Conservation (phyloP, 1,140 invertebrate species). For the Hydropsyche tenuis region DNA sequence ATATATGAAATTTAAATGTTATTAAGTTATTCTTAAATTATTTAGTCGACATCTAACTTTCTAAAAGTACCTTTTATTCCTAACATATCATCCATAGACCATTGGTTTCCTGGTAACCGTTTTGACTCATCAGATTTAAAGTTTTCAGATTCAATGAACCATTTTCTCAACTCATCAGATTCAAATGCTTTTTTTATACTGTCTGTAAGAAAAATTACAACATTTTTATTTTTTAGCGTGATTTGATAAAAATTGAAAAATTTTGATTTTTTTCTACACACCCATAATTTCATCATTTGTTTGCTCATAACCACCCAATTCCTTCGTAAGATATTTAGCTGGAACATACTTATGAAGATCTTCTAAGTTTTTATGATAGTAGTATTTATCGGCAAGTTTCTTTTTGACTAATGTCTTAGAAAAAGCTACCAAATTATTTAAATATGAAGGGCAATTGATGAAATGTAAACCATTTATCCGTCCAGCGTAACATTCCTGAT, state of each 20-base stretch:
- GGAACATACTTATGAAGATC: constrained; percentile 21
- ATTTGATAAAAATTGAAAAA: neutral
- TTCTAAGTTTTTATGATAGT: constrained; percentile 28
- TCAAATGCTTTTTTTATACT: neutral
- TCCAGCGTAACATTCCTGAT: constrained; percentile 32
- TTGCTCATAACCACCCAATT: constrained; percentile 17
- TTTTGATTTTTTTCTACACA: neutral
- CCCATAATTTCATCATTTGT: neutral
- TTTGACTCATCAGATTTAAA: constrained; percentile 23
- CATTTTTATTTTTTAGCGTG: neutral
- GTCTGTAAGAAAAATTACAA: neutral
- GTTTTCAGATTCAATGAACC: neutral
- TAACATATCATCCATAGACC: neutral
- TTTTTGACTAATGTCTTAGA: constrained; percentile 5
- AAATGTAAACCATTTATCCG: constrained; percentile 24
- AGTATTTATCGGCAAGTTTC: constrained; percentile 26
- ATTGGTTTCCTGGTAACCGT: neutral
- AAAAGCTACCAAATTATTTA: constrained; percentile 12
- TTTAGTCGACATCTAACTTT: constrained; percentile 27
- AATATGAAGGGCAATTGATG: neutral
- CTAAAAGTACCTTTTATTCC: constrained; percentile 23
- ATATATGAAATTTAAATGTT: neutral
- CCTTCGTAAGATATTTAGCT: constrained; percentile 18
- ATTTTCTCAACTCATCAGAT: constrained; percentile 7
- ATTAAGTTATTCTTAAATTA: too few relatives aligned